Base-by-base conservation (phyloP, 2,797 vertebrate genomes). In the Sciurus vulgaris region DNA sequence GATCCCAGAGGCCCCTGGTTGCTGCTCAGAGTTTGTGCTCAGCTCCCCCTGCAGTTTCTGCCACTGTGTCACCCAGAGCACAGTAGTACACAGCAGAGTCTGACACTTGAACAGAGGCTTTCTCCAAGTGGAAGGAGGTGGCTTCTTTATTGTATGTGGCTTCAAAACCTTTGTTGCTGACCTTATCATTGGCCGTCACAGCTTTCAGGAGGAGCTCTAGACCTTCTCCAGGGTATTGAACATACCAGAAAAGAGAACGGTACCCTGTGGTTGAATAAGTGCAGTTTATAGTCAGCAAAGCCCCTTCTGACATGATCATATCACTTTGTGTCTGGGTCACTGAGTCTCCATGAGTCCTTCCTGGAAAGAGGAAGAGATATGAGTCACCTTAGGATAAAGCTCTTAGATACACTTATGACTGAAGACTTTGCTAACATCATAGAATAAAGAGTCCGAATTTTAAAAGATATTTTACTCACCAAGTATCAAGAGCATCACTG, bases 111-210 rank as follows among this genome's bases (percentile, higher is more conserved):
- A 33, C 30, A 15, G 63, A 33, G 28, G 30, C 30, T 65, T 65
- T 65, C 63, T 65, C 63, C 63, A 65, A 65, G 30, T 65, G 63
- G 63, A 65, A 65, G 30, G 63, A 33, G 1, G 30, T 61, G 41
- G 63, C 2, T 33, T 2, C 74, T 63, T 86, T 81, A 41, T 79
- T 12, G 4, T 87, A 81, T 2, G 65, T 87, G 47, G 95, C 96
- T 95, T 86, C 86, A 83, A 94, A 97, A 4, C 83, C 86, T 59
- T 87, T 91, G 26, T 41, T 67, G 6, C 24, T 74, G 87, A 5
- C 61, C 24, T 74, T 90, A 0, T 92, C 78, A 0, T 56, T 51
- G 49, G 1, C 30, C 1, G 0, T 69, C 3, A 20, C 22, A 20
- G 22, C 54, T 56, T 20, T 56, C 22, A 56, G 22, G 6, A 56